Evolutionary conservation across 1,140 invertebrate genomes (phyloP), one percentile per base, ranked within the genome.

Genomic region (Olivierus martensii): DNA sequence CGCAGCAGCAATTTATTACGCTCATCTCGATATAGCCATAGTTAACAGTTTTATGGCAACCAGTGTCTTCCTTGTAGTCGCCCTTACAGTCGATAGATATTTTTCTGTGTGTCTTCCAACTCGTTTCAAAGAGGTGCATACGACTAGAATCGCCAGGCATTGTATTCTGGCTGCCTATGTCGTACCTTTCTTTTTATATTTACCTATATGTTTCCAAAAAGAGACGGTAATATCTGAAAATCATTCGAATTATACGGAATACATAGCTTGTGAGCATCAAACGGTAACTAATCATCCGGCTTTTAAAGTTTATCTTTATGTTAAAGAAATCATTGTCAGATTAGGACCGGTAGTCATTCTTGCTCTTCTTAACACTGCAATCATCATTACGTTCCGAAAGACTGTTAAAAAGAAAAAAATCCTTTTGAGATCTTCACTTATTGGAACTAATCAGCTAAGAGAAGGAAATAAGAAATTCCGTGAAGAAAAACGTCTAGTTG

Each of bases 21-120:
- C 80, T 2, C 78, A 84, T 58, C 67, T 84, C 51, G 81, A 83
- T 64, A 74, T 84, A 37, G 82, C 81, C 57, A 70, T 84, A 9
- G 80, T 82, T 7, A 84, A 84, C 58, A 79, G 78, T 18, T 83
- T 80, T 61, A 69, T 84, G 44, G 78, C 68, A n/a, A 64, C 65
- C 21, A 67, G 64, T 51, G 70, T 72, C 7, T 71, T 71, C 56
- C 63, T 71, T 45, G 69, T 72, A 0, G 67, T 71, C 6, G 69
- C 68, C n/a, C 62, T 72, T 3, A 72, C 70, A 7, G 63, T 72
- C 42, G 71, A 72, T 49, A 61, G 71, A 3, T 72, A 69, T 55
- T 64, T 67, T 3, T 69, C 70, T 2, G 68, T 71, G 6, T 71
- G 69, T 52, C 58, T 66, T 22, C 69, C 71, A 7, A 64, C 66